Base-by-base conservation (phyloP, 2,797 vertebrate species). In the Chelidonichthys spinosus region DNA sequence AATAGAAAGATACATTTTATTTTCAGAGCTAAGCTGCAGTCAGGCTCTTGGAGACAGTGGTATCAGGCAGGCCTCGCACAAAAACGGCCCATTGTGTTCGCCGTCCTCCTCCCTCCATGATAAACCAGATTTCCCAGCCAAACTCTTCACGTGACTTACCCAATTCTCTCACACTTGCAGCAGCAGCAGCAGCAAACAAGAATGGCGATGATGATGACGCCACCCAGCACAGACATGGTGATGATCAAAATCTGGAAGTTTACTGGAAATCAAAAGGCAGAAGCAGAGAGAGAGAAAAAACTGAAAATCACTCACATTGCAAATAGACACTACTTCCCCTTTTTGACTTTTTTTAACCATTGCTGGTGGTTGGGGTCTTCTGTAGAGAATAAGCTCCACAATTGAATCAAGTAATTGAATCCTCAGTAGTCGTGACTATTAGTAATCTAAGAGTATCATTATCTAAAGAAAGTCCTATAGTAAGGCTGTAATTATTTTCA, bases 221-320 rank as follows among this genome's bases (percentile, higher is more conserved):
- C 96, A 40, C 93, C 96, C 33, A 97, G 85, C 84, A 97, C 96
- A 0, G 96, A 96, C 91, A 97, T 91, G 0, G 95, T 77, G 63
- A 99, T 97, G 85, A 98, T 98, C 90, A 99, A 40, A 17, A 95
- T 92, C 95, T 98, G 95, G 47, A 99, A 98, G 92, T 98, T 97
- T 72, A 99, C 98, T 98, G 76, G 7, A 62, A 63, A 43, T 49
- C 3, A 61, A 17, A 52, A 75, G 15, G 25, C 13, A 53, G 11
- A 67, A 10, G 36, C 36, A 64, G 32, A 58, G 35, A 68, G 39
- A 66, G 25, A 53, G 11, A 2, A 59, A n/a, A 2, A 8, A 42
- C 7, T 35, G 15, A 60, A 47, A 69, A 17, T 37, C 2, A 53
- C 3, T 14, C 49, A 33, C 7, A 8, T 10, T 53, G 47, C 4